A percentile compares a stretch with the other conserved stretches of the same genome.
Conservation (phyloP, 2,888 invertebrate genomes). For the Latheticus oryzae region DNA sequence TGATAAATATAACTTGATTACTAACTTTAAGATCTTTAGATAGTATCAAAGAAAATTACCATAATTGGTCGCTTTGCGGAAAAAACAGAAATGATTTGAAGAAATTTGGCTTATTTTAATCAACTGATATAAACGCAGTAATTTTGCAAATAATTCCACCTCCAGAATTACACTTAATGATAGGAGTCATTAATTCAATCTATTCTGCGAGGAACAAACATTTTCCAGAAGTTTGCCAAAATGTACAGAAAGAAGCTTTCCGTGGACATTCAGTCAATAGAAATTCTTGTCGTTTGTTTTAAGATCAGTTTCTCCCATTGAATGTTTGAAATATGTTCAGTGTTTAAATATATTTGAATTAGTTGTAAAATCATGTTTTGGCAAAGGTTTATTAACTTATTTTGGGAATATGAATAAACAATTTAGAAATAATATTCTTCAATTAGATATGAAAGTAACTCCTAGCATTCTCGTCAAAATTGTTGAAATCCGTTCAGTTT, state of each 20-base stretch:
- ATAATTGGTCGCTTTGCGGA: too few species aligned
- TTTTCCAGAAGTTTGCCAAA: neutral
- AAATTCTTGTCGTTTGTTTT: neutral
- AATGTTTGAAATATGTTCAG: constrained; percentile 5
- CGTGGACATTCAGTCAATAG: neutral
- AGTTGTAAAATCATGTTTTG: constrained; percentile 19
- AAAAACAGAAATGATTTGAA: too few species aligned
- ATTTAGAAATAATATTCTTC: too few species aligned
- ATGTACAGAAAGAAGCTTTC: neutral
- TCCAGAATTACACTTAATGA: constrained; percentile 16
- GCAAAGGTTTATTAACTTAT: neutral
- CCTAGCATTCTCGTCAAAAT: too few species aligned
- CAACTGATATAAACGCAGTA: too few species aligned
- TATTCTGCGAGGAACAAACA: neutral
- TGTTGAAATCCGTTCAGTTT: too few species aligned
- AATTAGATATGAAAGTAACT: too few species aligned
- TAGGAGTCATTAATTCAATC: constrained; percentile 12
- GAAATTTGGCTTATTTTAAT: too few species aligned
- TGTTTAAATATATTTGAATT: neutral
- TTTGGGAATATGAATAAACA: too few species aligned
- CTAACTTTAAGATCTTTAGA: constrained; percentile 6
- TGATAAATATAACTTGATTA: constrained; percentile 2
- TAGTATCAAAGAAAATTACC: too few species aligned
- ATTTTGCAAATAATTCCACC: constrained; percentile 12
- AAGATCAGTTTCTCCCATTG: neutral